These are phyloP conservation scores for Bombus breviceps DNA, from an alignment of 1,140 invertebrate genomes.

Conservation along the genomic window DNA sequence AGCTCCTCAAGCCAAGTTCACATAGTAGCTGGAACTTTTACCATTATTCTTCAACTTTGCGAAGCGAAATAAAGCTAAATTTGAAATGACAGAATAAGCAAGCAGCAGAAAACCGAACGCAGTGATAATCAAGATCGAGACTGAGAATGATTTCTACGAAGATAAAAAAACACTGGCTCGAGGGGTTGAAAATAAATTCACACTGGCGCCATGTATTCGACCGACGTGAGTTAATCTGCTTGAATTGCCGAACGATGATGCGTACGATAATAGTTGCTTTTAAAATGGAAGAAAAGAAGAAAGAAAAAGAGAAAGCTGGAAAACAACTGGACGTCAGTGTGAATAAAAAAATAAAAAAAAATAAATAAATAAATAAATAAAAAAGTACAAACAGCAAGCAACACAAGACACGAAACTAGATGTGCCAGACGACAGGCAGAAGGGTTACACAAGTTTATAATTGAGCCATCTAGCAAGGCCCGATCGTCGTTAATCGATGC, in stretches of 20 bases:
- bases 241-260: background rate
- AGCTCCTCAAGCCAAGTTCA: constrained; percentile 58
- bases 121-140: constrained; percentile 11
- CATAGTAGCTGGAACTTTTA: background rate
- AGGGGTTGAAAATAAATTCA: constrained; percentile 66
- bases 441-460: constrained; percentile 64
- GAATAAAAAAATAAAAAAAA: constrained; percentile 49
- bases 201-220: constrained; percentile 55
- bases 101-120: constrained; percentile 13
- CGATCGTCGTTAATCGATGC: constrained; percentile 2
- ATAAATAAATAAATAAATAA: background rate
- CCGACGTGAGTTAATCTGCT: background rate
- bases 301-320: background rate
- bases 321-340: constrained; percentile 51
- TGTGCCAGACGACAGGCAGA: constrained; percentile 80
- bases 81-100: constrained; percentile 9
- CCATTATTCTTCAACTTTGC: background rate
- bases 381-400: constrained; percentile 74
- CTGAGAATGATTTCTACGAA: constrained; percentile 15
- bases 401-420: constrained; percentile 81
- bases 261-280: background rate
- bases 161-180: constrained; percentile 51
- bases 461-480: constrained; percentile 25
- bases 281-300: constrained; percentile 7
- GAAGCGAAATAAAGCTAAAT: constrained; percentile 14